These are phyloP conservation scores for Limenitis camilla DNA, from an alignment of 2,888 invertebrate species.

Conservation along the genomic window DNA sequence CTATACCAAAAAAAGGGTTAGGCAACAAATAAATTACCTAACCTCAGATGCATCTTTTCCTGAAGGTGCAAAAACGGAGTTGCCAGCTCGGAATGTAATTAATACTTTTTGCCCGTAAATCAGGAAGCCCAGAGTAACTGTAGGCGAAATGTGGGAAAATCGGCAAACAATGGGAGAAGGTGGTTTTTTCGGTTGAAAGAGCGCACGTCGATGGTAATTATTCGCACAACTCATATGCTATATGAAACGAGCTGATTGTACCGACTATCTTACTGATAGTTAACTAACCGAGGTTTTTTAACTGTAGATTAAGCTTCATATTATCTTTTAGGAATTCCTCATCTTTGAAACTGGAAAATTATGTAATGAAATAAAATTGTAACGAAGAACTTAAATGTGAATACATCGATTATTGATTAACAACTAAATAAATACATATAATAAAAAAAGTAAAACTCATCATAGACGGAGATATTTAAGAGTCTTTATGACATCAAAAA, in stretches of 20 bases:
- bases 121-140: slow-evolving; percentile 68
- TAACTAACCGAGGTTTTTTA: slow-evolving; percentile 13
- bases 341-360: too few relatives aligned
- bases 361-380: too few relatives aligned
- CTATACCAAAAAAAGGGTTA: slow-evolving; percentile 8
- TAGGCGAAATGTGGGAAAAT: slow-evolving; percentile 71
- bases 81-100: slow-evolving; percentile 59
- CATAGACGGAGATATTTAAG: too few relatives aligned
- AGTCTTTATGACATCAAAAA: too few relatives aligned
- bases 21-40: slow-evolving; percentile 36
- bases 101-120: slow-evolving; percentile 62
- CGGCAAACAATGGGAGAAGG: slow-evolving; percentile 61
- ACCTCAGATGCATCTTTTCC: slow-evolving; percentile 40
- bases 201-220: slow-evolving; percentile 67
- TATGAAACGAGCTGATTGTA: slow-evolving; percentile 27
- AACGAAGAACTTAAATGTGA: too few relatives aligned
- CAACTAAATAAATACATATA: too few relatives aligned
- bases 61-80: slow-evolving; percentile 38
- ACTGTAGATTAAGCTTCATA: too few relatives aligned
- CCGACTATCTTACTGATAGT: slow-evolving; percentile 18
- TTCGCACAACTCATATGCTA: slow-evolving; percentile 51
- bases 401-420: too few relatives aligned
- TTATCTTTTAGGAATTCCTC: too few relatives aligned
- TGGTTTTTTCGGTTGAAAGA: slow-evolving; percentile 68
- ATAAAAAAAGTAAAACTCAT: too few relatives aligned